Evolutionary conservation across 2,888 invertebrate species (phyloP), one percentile per base, ranked within the genome.

Genomic region (Mesochorus sp.): DNA sequence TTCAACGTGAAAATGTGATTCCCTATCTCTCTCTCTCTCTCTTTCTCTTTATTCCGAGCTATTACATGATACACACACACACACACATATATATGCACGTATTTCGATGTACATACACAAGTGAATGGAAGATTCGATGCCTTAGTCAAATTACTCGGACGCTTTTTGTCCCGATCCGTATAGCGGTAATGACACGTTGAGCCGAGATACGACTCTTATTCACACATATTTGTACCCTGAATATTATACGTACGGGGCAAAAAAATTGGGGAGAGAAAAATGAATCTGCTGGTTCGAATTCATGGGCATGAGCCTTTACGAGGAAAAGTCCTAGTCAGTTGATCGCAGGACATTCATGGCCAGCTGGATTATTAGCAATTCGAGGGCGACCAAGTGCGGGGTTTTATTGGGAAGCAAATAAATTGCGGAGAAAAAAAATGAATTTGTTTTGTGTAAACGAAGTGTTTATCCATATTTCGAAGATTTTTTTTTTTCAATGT

Each of bases 121-220:
- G 53, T 59, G 68, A 72, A 73, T 67, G 51, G 53, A 42, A 59
- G 73, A 75, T 53, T 21, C 68, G 71, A 73, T 81, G 68, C 85
- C 81, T 81, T 82, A 85, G 85, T 85, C 85, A 85, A 85, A 85
- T 85, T 85, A 85, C 85, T 74, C 70, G 66, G 49, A 31, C 77
- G 61, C n/a, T n/a, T 79, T 72, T 55, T 79, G 78, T 76, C 70
- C 70, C 34, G 53, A 17, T 12, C 28, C 26, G n/a, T 64, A 34
- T 61, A 73, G 70, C 80, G 62, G 79, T 84, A 85, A 85, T 85
- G 84, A 85, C 80, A 82, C 85, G 81, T 84, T 83, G 78, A 84
- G 83, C 81, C 80, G 73, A 70, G 80, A 37, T 44, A n/a, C 34
- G 49, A 64, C 19, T 21, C 17, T 39, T 37, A 21, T 51, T 51